Evolutionary conservation across 2,113 vertebrate species (phyloP).

Genomic region (Chroicocephalus ridibundus): DNA sequence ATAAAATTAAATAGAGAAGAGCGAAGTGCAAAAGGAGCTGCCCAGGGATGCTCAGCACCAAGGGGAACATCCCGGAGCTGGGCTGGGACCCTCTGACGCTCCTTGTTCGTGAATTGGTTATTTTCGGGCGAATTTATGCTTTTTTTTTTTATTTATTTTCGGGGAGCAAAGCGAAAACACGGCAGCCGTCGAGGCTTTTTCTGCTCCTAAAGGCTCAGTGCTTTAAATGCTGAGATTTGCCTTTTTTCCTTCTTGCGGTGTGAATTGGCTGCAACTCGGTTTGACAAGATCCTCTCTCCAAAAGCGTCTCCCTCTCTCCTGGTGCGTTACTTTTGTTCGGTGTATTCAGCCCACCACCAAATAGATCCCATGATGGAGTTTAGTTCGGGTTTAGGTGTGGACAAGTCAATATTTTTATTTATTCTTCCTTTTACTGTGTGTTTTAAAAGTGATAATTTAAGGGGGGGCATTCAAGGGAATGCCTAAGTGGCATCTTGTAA

Average conservation of each 20-base stretch:
- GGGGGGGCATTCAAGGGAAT: too few relatives aligned
- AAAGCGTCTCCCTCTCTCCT: background rate
- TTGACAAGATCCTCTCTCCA: background rate
- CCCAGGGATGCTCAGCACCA: background rate
- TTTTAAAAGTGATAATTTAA: background rate
- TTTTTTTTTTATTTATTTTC: background rate
- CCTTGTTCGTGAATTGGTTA: background rate
- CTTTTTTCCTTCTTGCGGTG: background rate
- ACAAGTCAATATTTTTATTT: background rate
- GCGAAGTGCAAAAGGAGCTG: background rate
- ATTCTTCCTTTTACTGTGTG: background rate
- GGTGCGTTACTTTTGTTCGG: background rate
- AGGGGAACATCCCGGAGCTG: background rate
- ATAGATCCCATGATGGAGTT: background rate
- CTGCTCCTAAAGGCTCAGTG: background rate
- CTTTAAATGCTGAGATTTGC: background rate
- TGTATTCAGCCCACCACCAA: background rate
- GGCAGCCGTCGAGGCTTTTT: background rate
- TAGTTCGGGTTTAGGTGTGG: background rate
- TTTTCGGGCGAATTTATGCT: background rate
- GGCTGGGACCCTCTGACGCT: background rate
- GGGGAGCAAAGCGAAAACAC: background rate
- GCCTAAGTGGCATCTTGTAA: background rate
- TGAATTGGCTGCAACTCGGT: background rate
- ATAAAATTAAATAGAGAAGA: background rate